phyloP scores from a whole-genome alignment of 2,113 vertebrate genomes.

The Connochaetes taurinus region DNA sequence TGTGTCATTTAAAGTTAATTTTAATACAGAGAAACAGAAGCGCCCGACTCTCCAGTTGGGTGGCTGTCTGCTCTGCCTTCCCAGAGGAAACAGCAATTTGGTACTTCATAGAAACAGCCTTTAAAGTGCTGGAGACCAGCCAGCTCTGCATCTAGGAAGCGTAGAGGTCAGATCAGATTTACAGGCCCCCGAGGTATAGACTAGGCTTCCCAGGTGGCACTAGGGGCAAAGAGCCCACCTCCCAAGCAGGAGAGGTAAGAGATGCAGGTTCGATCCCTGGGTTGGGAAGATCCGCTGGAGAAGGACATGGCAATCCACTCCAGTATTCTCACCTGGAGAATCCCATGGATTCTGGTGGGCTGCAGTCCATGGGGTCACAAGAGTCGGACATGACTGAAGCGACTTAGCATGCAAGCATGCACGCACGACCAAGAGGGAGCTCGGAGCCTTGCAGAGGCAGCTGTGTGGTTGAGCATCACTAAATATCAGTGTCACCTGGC shows the following conservation, averaged over 20 bases:
- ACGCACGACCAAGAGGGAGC: fast-evolving
- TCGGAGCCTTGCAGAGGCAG: not conserved
- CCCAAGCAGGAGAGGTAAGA: not conserved
- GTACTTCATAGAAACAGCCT: not conserved
- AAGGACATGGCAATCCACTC: not conserved
- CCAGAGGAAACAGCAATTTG: not conserved
- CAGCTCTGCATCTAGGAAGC: not conserved
- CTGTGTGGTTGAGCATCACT: too few species aligned
- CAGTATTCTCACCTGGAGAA: not conserved
- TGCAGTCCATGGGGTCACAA: not conserved
- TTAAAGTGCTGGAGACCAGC: fast-evolving
- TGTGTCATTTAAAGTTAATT: constrained; percentile 44
- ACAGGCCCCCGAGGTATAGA: fast-evolving
- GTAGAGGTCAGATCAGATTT: fast-evolving
- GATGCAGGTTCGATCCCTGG: not conserved
- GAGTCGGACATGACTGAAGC: not conserved
- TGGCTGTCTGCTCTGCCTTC: not conserved
- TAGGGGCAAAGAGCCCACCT: not conserved
- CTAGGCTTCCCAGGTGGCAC: not conserved
- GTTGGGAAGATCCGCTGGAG: not conserved
- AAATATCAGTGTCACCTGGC: fast-evolving
- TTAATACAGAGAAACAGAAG: not conserved
- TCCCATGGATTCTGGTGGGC: not conserved
- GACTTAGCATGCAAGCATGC: not conserved
- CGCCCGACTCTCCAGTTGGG: fast-evolving